Base-by-base conservation (phyloP, 2,797 vertebrate genomes). In the Selene dorsalis region DNA sequence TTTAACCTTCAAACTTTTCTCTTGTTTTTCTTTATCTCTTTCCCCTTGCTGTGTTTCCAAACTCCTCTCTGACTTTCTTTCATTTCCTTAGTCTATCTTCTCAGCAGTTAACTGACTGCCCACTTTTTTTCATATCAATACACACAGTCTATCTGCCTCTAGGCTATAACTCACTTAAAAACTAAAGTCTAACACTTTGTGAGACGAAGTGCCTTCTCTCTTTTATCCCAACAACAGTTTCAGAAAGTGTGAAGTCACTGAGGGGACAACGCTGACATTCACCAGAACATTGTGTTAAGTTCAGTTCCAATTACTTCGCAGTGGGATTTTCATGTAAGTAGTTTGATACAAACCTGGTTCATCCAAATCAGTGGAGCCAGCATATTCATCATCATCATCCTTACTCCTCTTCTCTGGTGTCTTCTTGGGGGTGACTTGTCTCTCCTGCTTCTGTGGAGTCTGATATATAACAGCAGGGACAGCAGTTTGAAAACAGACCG, bases 321-420 rank as follows among this genome's bases (percentile, higher is more conserved):
- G 35, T 13, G 20, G 1, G 28, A 50, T 2, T 43, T 58, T 28
- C 12, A 50, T 57, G 50, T 43, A 78, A 72, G n/a, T 6, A n/a
- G 3, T 68, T 61, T 28, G 3, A 71, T 48, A 4, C 89, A 28
- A 79, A 94, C 93, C 93, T 93, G 90, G 83, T 76, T 93, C 95
- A 73, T 96, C 96, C 57, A 95, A 89, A 16, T 97, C 96, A 0
- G 95, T 96, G 57, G 96, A 96, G 10, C 93, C 96, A 0, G 86
- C 95, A 0, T 96, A 63, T 32, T 64, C 71, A 20, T 38, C 63
- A 1, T 35, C 32, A 35, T 94, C 94, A 0, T 94, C 90, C 0
- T 89, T 87, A 6, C 77, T 73, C 32, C 24, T 83, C 64, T 88
- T 92, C 18, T 73, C 58, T 0, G 84, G 77, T 0, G 62, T 87